Conservation (phyloP, 2,888 invertebrate species). For the Aspidiotus destructor region DNA sequence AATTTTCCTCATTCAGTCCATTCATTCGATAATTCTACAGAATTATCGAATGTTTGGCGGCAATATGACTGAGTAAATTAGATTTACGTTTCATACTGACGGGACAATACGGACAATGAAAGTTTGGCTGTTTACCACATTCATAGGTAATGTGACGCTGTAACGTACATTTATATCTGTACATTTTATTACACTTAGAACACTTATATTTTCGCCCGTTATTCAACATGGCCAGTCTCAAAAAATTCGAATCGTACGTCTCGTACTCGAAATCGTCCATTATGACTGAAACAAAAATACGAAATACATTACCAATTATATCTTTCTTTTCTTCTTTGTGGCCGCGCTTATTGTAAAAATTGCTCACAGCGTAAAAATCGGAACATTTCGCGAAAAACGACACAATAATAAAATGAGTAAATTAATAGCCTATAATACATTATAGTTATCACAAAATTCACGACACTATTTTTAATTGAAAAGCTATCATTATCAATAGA, state of each 20-base stretch:
- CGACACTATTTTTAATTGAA: not conserved
- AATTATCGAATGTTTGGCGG: constrained; percentile 32
- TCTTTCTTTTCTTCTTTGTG: too few relatives aligned
- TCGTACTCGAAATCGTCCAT: constrained; percentile 26
- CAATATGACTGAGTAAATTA: constrained; percentile 32
- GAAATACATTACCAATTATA: constrained; percentile 8
- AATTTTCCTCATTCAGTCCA: too few relatives aligned
- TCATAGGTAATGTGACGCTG: constrained; percentile 32
- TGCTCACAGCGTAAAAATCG: too few relatives aligned
- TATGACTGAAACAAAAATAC: constrained; percentile 24
- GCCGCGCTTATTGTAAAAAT: too few relatives aligned
- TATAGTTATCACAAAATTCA: not conserved
- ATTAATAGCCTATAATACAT: too few relatives aligned
- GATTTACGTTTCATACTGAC: constrained; percentile 32
- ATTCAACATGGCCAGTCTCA: constrained; percentile 28
- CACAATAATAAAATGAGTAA: too few relatives aligned
- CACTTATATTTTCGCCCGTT: constrained; percentile 32
- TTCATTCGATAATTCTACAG: constrained; percentile 11
- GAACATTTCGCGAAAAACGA: too few relatives aligned
- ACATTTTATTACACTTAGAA: constrained; percentile 33
- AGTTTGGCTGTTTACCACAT: constrained; percentile 34
- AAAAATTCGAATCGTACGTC: constrained; percentile 30
- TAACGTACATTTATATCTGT: constrained; percentile 30
- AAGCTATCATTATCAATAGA: not conserved
- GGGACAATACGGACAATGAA: constrained; percentile 30